Percentiles rank a stretch among this genome's conserved stretches.
These are phyloP conservation scores for Epiperipatus broadwayi DNA, from an alignment of 2,888 invertebrate genomes.

Conservation along the genomic window DNA sequence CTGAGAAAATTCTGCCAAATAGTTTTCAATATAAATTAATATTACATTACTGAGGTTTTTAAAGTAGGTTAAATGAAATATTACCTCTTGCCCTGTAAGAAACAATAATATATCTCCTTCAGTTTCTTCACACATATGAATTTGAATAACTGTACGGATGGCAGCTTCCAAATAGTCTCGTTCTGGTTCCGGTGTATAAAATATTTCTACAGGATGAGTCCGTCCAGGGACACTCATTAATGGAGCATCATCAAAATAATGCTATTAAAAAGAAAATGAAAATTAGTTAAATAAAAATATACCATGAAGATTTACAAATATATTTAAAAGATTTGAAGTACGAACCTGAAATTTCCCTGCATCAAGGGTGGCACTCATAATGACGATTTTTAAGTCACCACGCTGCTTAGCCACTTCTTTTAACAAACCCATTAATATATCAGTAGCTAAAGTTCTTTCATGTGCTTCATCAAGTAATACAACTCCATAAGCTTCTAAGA, in stretches of 20 bases:
- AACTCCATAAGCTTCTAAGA: slow-evolving; percentile 86
- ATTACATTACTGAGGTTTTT: neutral
- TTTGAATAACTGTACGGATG: slow-evolving; percentile 87
- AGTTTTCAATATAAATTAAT: slow-evolving; percentile 8
- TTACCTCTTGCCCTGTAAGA: slow-evolving; percentile 50
- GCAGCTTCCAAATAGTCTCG: slow-evolving; percentile 94
- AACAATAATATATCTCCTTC: slow-evolving; percentile 81
- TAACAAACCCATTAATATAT: slow-evolving; percentile 93
- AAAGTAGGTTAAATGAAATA: no score
- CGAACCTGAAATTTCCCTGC: slow-evolving; percentile 81
- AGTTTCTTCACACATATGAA: slow-evolving; percentile 85
- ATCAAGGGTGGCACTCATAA: slow-evolving; percentile 98
- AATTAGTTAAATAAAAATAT: slow-evolving; percentile 1
- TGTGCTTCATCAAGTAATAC: slow-evolving; percentile 95
- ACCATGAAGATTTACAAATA: slow-evolving; percentile 12
- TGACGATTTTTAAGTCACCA: slow-evolving; percentile 77
- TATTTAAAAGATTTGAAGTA: slow-evolving; percentile 4
- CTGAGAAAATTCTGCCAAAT: neutral
- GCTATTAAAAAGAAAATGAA: slow-evolving; percentile 33
- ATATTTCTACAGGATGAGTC: slow-evolving; percentile 89
- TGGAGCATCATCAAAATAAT: slow-evolving; percentile 86
- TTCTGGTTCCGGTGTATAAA: slow-evolving; percentile 97
- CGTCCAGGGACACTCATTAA: slow-evolving; percentile 94
- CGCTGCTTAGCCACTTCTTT: slow-evolving; percentile 91
- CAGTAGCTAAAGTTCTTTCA: slow-evolving; percentile 92